Percentiles rank a stretch among this genome's conserved stretches.
phyloP scores from a whole-genome alignment of 2,797 vertebrate species.

The Paramormyrops hopkinsi region DNA sequence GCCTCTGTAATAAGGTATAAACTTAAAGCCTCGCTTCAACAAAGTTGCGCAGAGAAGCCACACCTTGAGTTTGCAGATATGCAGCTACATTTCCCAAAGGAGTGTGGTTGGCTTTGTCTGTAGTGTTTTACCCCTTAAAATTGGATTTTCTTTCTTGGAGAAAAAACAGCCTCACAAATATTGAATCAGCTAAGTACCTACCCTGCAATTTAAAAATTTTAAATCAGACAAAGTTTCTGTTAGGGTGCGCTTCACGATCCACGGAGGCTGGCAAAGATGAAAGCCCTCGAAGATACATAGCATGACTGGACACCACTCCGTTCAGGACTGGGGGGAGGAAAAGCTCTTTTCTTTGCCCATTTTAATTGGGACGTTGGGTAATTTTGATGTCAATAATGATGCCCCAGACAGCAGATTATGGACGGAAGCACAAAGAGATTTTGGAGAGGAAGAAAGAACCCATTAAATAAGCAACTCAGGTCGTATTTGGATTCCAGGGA shows the following conservation, averaged over 20 bases:
- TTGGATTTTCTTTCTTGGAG: constrained; percentile 27
- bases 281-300: constrained; percentile 21
- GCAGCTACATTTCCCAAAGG: background rate
- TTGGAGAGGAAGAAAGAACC: constrained; percentile 15
- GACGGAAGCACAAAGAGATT: constrained; percentile 39
- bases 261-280: constrained; percentile 26
- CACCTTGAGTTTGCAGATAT: background rate
- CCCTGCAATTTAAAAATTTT: constrained; percentile 12
- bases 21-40: background rate
- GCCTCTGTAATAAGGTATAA: constrained; percentile 1
- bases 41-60: background rate
- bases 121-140: background rate
- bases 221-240: constrained; percentile 28
- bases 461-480: constrained; percentile 20
- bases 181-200: background rate
- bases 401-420: constrained; percentile 17
- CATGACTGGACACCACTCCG: constrained; percentile 21
- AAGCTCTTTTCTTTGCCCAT: constrained; percentile 21
- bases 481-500: background rate
- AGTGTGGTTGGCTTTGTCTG: background rate
- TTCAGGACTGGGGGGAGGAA: constrained; percentile 23
- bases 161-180: background rate
- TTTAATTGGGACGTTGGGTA: constrained; percentile 42
- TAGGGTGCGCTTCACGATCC: constrained; percentile 13
- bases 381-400: constrained; percentile 41